phyloP scores from a whole-genome alignment of 1,140 invertebrate genomes.

The Leptopilina boulardi region DNA sequence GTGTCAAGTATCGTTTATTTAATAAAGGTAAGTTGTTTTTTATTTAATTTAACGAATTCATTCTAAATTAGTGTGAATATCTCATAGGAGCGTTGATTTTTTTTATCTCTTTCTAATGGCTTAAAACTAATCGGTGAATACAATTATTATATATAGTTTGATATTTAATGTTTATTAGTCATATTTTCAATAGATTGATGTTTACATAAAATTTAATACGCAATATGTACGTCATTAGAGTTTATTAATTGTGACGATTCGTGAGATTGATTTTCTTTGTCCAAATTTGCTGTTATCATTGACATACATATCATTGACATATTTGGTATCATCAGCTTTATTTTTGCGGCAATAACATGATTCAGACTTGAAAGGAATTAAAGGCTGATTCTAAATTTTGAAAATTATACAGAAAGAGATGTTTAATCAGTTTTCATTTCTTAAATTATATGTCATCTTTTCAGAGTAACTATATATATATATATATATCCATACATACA shows the following conservation, averaged over 20 bases:
- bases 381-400: neutral
- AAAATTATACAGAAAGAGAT: neutral
- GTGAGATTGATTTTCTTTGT: conserved; percentile 14
- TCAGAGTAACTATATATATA: no score
- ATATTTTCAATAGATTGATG: neutral
- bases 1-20: neutral
- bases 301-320: conserved; percentile 32
- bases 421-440: neutral
- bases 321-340: conserved; percentile 31
- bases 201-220: neutral
- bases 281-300: conserved; percentile 23
- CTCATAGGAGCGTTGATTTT: conserved; percentile 10
- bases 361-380: conserved; percentile 11
- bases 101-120: neutral
- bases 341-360: conserved; percentile 28
- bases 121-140: neutral
- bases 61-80: neutral
- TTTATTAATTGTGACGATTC: neutral
- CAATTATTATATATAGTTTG: neutral
- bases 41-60: neutral
- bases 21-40: neutral
- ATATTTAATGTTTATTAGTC: neutral
- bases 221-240: neutral
- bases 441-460: neutral
- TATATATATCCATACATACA: no score